Conservation (phyloP, 2,113 vertebrate species). For the Puntigrus tetrazona region DNA sequence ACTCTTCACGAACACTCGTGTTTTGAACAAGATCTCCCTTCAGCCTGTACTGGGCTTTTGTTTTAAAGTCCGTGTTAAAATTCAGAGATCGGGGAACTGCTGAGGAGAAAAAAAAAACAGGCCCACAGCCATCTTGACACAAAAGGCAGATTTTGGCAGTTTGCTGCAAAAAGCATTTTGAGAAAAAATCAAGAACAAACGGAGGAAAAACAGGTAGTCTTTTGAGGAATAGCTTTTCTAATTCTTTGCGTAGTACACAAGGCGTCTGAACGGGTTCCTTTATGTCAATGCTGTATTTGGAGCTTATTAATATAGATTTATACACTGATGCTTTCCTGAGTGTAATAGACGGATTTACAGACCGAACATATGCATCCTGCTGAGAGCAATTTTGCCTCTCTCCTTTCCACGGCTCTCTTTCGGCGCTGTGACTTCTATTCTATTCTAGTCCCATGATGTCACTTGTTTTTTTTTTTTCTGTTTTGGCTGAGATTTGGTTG, state of each 20-base stretch:
- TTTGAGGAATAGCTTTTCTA: not conserved
- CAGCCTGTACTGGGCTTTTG: not conserved
- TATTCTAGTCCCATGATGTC: not conserved
- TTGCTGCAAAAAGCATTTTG: not conserved
- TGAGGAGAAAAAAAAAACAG: not conserved
- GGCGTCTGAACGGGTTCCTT: not conserved
- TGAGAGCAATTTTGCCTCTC: not conserved
- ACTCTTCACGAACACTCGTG: not conserved
- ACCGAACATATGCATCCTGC: conserved; percentile 3
- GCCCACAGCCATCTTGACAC: not conserved
- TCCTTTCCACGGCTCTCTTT: not conserved
- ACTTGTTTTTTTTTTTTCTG: conserved; percentile 6
- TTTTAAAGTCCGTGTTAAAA: not conserved
- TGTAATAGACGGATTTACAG: not conserved
- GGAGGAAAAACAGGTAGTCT: not conserved
- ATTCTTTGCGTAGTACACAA: not conserved
- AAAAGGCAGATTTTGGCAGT: not conserved
- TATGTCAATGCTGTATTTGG: not conserved
- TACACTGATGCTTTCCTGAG: not conserved
- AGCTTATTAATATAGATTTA: not conserved
- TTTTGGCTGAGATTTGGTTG: not conserved
- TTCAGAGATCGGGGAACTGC: not conserved
- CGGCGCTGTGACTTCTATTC: not conserved
- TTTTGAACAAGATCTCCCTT: not conserved
- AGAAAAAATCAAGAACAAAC: not conserved